Evolutionary conservation across 2,888 invertebrate genomes (phyloP), one percentile per base, ranked within the genome.

Genomic region (Malachius bipustulatus): DNA sequence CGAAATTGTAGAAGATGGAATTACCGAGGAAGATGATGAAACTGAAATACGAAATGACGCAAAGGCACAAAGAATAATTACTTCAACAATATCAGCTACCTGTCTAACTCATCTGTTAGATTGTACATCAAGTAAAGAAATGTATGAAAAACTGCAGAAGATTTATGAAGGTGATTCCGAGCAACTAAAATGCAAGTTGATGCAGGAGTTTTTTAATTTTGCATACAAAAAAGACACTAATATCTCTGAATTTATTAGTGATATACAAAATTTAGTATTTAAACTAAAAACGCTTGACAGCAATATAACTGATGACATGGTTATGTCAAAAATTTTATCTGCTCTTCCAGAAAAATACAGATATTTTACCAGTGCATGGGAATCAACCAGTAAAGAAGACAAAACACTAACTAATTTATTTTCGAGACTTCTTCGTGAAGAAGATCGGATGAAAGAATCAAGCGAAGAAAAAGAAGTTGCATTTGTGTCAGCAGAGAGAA

Each of bases 241-340:
- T 15, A 36, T 36, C 2, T 33, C 33, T 9, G 27, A 32, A 4
- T 24, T 28, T n/a, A n/a, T n/a, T n/a, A n/a, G n/a, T n/a, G n/a
- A n/a, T n/a, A n/a, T n/a, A n/a, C n/a, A n/a, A n/a, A n/a, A n/a
- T n/a, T n/a, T n/a, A n/a, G n/a, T n/a, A n/a, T n/a, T n/a, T n/a
- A n/a, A n/a, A n/a, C n/a, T 36, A 14, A 32, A 36, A 16, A 34
- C 35, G 2, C 13, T 39, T 28, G 14, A 36, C 9, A 28, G 37
- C n/a, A n/a, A n/a, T n/a, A n/a, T n/a, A n/a, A n/a, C n/a, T n/a
- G n/a, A n/a, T n/a, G n/a, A n/a, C n/a, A n/a, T n/a, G n/a, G n/a
- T n/a, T n/a, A n/a, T n/a, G n/a, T n/a, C n/a, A n/a, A n/a, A n/a
- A n/a, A n/a, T n/a, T n/a, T n/a, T n/a, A n/a, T n/a, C n/a, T n/a